Base-by-base conservation (phyloP, 2,113 vertebrate species). In the Pagrus major region DNA sequence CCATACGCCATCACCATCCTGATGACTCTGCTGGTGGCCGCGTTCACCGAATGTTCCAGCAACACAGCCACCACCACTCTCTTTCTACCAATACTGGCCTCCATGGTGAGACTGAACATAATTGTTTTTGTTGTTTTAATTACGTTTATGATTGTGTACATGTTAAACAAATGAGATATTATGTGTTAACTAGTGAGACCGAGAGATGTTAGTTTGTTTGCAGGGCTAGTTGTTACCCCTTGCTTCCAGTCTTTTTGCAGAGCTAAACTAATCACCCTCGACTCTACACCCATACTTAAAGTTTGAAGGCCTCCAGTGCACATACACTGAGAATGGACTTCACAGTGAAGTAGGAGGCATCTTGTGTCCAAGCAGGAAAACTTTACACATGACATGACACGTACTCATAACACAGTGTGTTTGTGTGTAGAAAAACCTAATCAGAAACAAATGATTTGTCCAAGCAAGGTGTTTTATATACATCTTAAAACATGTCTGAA, bases 31-130 rank as follows among this genome's bases (percentile, higher is more conserved):
- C 74, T 97, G 58, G 1, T 96, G 15, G 96, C 96, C 70, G 81
- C 74, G 68, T 96, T 98, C 94, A 98, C 97, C 0, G 97, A 99
- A 85, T 96, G 95, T 65, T 91, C 96, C 89, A 97, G 97, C 92
- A 98, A 97, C 0, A 96, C 95, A 21, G 95, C 97, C 84, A 97
- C 97, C 76, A 97, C 96, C 64, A 97, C 96, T 0, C 94, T 98
- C 78, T 97, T 99, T 23, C 93, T 98, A 54, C 97, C 97, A 55
- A 96, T 99, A 42, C 85, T 99, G 87, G 96, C 96, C 60, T 96
- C 97, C 21, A 95, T 98, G 97, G 97, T 98, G 90, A 95, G 94
- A 74, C 37, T 11, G 2, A 35, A 64, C 21, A 8, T 23, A 15
- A 41, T 18, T 11, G 51, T 78, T n/a, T 3, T 20, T 76, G 9